Conservation (phyloP, 2,888 invertebrate genomes). For the Stenotaenia linearis region DNA sequence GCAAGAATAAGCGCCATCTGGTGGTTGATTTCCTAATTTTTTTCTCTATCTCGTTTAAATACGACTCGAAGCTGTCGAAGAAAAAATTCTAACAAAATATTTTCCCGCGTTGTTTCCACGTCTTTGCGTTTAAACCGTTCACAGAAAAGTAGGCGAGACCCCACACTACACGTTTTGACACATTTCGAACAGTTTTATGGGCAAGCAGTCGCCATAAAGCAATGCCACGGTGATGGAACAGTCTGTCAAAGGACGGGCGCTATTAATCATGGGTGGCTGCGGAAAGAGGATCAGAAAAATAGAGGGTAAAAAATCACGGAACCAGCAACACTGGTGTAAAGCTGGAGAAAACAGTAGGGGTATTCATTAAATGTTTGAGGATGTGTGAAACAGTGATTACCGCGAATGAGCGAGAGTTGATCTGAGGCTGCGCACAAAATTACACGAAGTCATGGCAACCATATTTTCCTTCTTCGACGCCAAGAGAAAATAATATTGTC, state of each 20-base stretch:
- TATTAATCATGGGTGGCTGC: slow-evolving; percentile 30
- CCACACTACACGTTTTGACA: slow-evolving; percentile 26
- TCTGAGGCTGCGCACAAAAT: too few species aligned
- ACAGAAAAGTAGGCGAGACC: not conserved
- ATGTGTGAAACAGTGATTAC: not conserved
- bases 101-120: not conserved
- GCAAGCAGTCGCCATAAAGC: slow-evolving; percentile 30
- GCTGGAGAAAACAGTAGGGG: too few species aligned
- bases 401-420: too few species aligned
- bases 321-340: not conserved
- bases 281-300: not conserved
- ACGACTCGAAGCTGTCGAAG: not conserved
- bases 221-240: slow-evolving; percentile 32
- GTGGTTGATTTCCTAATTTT: not conserved
- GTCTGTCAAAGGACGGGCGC: slow-evolving; percentile 32
- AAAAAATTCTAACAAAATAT: not conserved
- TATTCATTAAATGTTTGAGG: too few species aligned
- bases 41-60: not conserved
- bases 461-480: not conserved
- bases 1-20: not conserved
- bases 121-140: not conserved
- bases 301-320: not conserved
- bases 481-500: not conserved
- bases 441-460: too few species aligned
- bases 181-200: slow-evolving; percentile 30